These are phyloP conservation scores for Clunio marinus DNA, from an alignment of 2,888 invertebrate genomes.

Conservation along the genomic window DNA sequence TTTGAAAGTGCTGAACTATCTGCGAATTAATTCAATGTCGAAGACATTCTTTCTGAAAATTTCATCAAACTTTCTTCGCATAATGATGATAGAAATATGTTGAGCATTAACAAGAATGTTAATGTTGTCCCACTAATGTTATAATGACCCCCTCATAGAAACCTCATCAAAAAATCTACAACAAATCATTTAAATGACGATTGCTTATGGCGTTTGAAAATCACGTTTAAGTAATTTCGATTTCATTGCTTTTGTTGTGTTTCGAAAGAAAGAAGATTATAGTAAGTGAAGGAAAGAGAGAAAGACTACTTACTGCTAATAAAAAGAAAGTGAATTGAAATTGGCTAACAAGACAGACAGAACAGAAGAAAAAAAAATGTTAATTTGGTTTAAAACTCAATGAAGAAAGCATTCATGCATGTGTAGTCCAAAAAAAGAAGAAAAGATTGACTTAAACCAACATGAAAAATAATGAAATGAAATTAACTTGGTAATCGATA, in stretches of 20 bases:
- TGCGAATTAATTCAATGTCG: no score
- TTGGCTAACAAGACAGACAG: neutral
- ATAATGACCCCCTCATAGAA: neutral
- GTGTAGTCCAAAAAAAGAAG: no score
- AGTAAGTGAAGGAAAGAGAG: no score
- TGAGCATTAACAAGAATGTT: no score
- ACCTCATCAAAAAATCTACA: neutral
- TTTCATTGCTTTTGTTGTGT: neutral
- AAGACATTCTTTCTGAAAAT: neutral
- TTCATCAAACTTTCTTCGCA: neutral
- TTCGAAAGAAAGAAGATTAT: neutral
- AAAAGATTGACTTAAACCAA: neutral
- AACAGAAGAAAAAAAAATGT: neutral
- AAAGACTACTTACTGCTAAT: neutral
- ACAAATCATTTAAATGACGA: neutral
- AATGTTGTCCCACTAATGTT: neutral
- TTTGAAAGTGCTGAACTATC: no score
- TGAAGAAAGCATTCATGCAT: no score
- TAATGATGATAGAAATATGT: no score
- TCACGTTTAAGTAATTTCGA: neutral
- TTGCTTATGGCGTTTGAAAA: neutral
- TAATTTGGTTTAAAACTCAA: no score
- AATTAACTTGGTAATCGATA: neutral
- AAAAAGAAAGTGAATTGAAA: slow-evolving; percentile 33
- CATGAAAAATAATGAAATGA: neutral